These are phyloP conservation scores for Pseudopipra pipra DNA, from an alignment of 2,113 vertebrate species.

Conservation along the genomic window DNA sequence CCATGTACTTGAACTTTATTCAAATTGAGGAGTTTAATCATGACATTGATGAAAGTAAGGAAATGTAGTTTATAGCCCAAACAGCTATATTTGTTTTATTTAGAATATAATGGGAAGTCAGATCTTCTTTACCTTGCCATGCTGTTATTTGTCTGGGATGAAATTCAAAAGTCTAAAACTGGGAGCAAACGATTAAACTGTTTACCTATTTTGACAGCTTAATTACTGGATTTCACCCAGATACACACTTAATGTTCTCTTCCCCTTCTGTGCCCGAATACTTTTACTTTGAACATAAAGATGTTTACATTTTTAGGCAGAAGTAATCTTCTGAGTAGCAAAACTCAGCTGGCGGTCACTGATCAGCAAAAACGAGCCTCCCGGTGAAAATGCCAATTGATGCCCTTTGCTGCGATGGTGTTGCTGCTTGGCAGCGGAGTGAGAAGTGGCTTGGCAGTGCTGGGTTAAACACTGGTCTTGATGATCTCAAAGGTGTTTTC, in stretches of 20 bases:
- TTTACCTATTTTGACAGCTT: neutral
- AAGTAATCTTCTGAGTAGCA: neutral
- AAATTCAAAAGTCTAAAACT: neutral
- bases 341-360: neutral
- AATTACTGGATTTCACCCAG: neutral
- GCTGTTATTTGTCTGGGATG: neutral
- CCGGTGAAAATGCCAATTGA: accelerated
- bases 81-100: neutral
- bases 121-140: neutral
- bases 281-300: neutral
- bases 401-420: neutral
- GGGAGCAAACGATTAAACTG: neutral
- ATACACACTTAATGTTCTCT: neutral
- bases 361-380: neutral
- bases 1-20: neutral
- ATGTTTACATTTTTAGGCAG: neutral
- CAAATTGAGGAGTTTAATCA: neutral
- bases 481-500: neutral
- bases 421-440: accelerated
- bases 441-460: neutral
- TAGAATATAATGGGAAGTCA: neutral
- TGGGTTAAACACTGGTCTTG: accelerated
- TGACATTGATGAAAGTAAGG: neutral
- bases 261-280: neutral
- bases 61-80: neutral